Conservation (phyloP, 2,113 vertebrate genomes). For the Jaculus jaculus region DNA sequence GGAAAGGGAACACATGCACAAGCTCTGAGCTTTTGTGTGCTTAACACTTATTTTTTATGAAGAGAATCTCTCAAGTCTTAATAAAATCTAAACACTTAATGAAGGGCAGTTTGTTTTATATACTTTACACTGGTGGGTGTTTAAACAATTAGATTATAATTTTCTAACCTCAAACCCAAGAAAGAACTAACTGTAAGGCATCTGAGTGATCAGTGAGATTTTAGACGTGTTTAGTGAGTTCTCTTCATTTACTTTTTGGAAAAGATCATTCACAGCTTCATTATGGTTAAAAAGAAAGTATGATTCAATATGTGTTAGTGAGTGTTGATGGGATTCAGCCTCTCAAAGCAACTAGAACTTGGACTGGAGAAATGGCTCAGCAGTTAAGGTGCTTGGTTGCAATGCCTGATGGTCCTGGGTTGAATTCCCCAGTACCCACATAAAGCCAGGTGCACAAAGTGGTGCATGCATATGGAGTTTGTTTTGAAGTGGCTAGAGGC, state of each 20-base stretch:
- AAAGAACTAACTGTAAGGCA: not conserved
- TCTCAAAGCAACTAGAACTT: not conserved
- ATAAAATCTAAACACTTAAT: constrained; percentile 16
- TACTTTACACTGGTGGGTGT: not conserved
- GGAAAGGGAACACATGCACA: not conserved
- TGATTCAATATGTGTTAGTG: not conserved
- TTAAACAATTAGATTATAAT: constrained; percentile 10
- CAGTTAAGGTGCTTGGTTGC: no score
- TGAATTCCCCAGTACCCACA: no score
- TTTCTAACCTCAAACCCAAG: not conserved
- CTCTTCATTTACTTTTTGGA: not conserved
- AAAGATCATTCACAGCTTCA: not conserved
- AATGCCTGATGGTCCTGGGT: no score
- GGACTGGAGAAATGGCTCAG: not conserved
- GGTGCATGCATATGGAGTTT: no score
- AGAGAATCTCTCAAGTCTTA: not conserved
- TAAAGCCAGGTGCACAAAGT: no score
- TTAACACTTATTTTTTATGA: constrained; percentile 4
- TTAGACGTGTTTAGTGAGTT: not conserved
- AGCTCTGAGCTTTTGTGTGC: not conserved
- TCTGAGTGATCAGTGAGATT: not conserved
- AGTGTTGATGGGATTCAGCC: not conserved
- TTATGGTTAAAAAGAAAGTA: not conserved
- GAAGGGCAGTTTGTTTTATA: not conserved
- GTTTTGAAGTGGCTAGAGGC: no score